Conservation (phyloP, 2,888 invertebrate genomes). For the Ochropleura plecta region DNA sequence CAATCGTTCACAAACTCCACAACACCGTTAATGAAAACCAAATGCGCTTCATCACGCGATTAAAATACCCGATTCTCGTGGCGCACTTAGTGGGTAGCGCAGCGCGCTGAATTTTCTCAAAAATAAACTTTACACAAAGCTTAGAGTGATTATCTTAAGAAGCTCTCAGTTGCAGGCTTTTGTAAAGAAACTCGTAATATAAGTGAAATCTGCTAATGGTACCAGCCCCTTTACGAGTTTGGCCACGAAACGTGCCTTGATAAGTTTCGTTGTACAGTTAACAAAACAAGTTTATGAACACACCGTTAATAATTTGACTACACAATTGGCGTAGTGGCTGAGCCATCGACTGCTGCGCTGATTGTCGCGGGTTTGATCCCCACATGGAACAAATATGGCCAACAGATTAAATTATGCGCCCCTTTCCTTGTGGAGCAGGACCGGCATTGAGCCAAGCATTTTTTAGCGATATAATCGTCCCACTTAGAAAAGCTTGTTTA, state of each 20-base stretch:
- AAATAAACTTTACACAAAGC: slow-evolving; percentile 65
- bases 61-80: slow-evolving; percentile 33
- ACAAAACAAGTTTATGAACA: slow-evolving; percentile 12
- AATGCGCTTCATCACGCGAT: slow-evolving; percentile 33
- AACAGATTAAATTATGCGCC: too few relatives aligned
- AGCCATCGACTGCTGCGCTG: too few relatives aligned
- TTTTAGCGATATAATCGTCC: too few relatives aligned
- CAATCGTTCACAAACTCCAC: slow-evolving; percentile 6
- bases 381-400: too few relatives aligned
- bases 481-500: too few relatives aligned
- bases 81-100: slow-evolving; percentile 35
- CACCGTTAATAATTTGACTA: neutral
- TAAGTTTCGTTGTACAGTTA: slow-evolving; percentile 27
- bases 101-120: slow-evolving; percentile 50
- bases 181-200: slow-evolving; percentile 63
- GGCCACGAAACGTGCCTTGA: slow-evolving; percentile 51
- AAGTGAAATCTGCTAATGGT: slow-evolving; percentile 67
- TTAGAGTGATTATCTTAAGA: slow-evolving; percentile 66
- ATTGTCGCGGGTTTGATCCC: too few relatives aligned
- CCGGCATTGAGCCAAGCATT: too few relatives aligned
- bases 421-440: too few relatives aligned
- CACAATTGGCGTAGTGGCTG: too few relatives aligned
- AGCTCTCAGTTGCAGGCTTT: slow-evolving; percentile 68
- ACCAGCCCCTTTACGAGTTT: slow-evolving; percentile 50
- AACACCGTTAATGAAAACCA: slow-evolving; percentile 25